Evolutionary conservation across 2,888 invertebrate species (phyloP), one percentile per base, ranked within the genome.

Genomic region (Alsophila aescularia): DNA sequence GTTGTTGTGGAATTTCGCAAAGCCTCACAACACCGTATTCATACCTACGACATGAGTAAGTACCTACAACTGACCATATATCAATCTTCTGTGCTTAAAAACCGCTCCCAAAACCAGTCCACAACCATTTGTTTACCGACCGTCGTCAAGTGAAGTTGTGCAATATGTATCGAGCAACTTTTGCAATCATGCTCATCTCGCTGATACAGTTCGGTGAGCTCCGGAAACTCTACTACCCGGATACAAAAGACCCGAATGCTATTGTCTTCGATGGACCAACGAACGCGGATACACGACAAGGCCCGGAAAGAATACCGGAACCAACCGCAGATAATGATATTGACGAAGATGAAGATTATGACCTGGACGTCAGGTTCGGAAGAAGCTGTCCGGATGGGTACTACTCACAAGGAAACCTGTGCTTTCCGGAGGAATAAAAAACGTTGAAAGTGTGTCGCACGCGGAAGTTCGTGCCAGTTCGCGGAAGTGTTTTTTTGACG

Each of bases 251-350:
- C 48, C 81, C 83, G 0, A 60, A 73, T 18, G 75, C 79, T 0
- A 85, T 87, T 9, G 83, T 79, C 0, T 87, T 86, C 36, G 77
- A 78, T 0, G 87, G 76, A 1, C 85, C 83, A 0, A 87, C 85
- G 0, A 87, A 85, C 58, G 76, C 70, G 12, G 71, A 79, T 9
- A 45, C 57, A 12, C 47, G 61, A 3, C 51, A 54, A n/a, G 13
- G 9, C 0, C 18, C 36, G 8, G 37, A 60, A 4, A 44, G 57
- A 29, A 0, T 39, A 13, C 60, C 60, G 2, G 58, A 62, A 16
- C 2, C 42, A 15, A 58, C 59, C 0, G 61, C 67, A 12, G 75
- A 75, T 27, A 70, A 77, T 29, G 54, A 54, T n/a, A 35, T 49
- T 41, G 69, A 77, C 2, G 67, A 68, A 0, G 70, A 72, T 8